Evolutionary conservation across 2,113 vertebrate genomes (phyloP).

Genomic region (Cavia porcellus): DNA sequence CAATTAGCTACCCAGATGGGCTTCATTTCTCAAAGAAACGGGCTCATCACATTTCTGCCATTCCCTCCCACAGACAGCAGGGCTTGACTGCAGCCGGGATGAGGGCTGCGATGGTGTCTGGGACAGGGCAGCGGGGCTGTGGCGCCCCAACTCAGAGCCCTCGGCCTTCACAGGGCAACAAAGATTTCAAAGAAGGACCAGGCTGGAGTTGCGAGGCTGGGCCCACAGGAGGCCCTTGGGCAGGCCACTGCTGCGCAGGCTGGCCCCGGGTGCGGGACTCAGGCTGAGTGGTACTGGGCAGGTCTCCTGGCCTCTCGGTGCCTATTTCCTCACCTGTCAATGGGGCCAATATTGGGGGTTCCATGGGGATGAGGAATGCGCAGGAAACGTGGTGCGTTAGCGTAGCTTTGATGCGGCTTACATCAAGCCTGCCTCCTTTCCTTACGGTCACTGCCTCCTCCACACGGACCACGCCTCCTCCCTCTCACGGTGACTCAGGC

Average conservation of each 20-base stretch:
- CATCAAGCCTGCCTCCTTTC: not conserved
- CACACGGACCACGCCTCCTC: not conserved
- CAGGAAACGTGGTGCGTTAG: not conserved
- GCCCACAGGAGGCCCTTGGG: not conserved
- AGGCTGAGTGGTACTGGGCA: constrained; percentile 7
- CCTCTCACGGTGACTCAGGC: not conserved
- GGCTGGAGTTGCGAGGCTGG: not conserved
- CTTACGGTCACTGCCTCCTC: not conserved
- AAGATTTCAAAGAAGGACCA: not conserved
- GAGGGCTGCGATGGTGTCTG: not conserved
- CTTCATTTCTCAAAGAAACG: not conserved
- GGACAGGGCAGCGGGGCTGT: not conserved
- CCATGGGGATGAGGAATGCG: not conserved
- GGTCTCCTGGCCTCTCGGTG: not conserved
- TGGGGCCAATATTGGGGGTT: not conserved
- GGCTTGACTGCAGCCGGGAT: too few species aligned
- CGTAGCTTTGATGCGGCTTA: not conserved
- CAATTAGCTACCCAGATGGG: not conserved
- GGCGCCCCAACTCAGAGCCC: not conserved
- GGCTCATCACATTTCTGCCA: not conserved
- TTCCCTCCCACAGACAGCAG: not conserved
- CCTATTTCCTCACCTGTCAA: not conserved
- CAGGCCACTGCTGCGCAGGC: not conserved
- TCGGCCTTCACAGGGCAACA: not conserved
- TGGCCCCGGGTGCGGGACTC: not conserved